Evolutionary conservation across 1,140 invertebrate genomes (phyloP).

Genomic region (Platorchestia sp.): DNA sequence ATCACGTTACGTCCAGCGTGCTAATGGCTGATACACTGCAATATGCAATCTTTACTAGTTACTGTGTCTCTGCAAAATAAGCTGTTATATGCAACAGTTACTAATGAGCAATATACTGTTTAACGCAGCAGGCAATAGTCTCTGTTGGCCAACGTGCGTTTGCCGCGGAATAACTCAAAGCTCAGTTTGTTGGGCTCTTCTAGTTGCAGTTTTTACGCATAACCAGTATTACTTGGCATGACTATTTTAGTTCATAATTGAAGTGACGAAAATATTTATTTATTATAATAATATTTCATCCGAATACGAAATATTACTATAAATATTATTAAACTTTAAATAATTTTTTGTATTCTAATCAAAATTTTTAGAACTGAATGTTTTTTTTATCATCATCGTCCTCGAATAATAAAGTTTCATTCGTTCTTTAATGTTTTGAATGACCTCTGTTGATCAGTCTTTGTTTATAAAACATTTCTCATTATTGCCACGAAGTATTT

Average conservation of each 20-base stretch:
- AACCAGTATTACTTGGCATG: too few species aligned
- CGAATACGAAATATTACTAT: not conserved
- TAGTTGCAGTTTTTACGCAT: too few species aligned
- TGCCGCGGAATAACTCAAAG: not conserved
- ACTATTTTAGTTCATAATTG: too few species aligned
- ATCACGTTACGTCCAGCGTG: too few species aligned
- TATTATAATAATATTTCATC: too few species aligned
- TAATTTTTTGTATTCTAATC: not conserved
- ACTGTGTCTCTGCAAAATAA: too few species aligned
- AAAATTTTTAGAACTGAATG: not conserved
- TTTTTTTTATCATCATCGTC: not conserved
- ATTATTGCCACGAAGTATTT: not conserved
- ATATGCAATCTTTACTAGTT: too few species aligned
- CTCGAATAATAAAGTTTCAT: not conserved
- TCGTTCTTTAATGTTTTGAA: not conserved
- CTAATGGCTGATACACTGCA: too few species aligned
- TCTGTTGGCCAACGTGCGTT: not conserved
- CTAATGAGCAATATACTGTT: too few species aligned
- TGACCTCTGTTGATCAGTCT: not conserved
- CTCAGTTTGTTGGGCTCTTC: not conserved
- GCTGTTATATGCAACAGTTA: too few species aligned
- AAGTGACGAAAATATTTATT: too few species aligned
- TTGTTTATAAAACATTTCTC: not conserved
- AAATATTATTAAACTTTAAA: not conserved
- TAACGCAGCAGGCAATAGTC: too few species aligned